phyloP scores from a whole-genome alignment of 2,888 invertebrate genomes.

The Eristalis pertinax region DNA sequence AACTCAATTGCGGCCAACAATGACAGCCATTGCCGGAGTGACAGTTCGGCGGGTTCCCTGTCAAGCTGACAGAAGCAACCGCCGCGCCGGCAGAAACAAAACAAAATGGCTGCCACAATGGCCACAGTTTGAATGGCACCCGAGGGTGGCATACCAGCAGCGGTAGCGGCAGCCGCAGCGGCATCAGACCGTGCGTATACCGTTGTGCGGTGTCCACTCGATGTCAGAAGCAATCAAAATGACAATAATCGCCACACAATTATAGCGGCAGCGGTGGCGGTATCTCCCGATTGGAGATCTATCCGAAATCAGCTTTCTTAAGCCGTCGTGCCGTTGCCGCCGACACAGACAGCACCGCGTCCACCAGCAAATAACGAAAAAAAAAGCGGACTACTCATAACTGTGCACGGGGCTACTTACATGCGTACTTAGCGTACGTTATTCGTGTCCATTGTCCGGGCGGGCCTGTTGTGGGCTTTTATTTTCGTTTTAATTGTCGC shows the following conservation, averaged over 20 bases:
- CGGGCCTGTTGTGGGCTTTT: slow-evolving; percentile 20
- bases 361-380: not conserved
- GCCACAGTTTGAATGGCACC: too few relatives aligned
- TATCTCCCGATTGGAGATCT: slow-evolving; percentile 16
- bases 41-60: slow-evolving; percentile 3
- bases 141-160: not conserved
- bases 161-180: too few relatives aligned
- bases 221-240: slow-evolving; percentile 58
- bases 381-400: slow-evolving; percentile 7
- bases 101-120: slow-evolving; percentile 28
- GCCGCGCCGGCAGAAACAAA: not conserved
- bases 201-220: slow-evolving; percentile 55
- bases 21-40: slow-evolving; percentile 18
- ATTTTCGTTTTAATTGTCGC: slow-evolving; percentile 61
- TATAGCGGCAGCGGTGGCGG: slow-evolving; percentile 18
- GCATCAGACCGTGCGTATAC: slow-evolving; percentile 14
- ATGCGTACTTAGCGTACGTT: slow-evolving; percentile 27
- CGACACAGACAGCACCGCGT: not conserved
- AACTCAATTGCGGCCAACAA: slow-evolving; percentile 48
- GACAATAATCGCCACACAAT: slow-evolving; percentile 57
- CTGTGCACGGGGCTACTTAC: slow-evolving; percentile 52
- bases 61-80: not conserved
- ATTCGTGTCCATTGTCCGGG: not conserved
- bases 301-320: slow-evolving; percentile 56
- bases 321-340: not conserved